Base-by-base conservation (phyloP, 1,140 invertebrate genomes). In the Ostrea edulis region DNA sequence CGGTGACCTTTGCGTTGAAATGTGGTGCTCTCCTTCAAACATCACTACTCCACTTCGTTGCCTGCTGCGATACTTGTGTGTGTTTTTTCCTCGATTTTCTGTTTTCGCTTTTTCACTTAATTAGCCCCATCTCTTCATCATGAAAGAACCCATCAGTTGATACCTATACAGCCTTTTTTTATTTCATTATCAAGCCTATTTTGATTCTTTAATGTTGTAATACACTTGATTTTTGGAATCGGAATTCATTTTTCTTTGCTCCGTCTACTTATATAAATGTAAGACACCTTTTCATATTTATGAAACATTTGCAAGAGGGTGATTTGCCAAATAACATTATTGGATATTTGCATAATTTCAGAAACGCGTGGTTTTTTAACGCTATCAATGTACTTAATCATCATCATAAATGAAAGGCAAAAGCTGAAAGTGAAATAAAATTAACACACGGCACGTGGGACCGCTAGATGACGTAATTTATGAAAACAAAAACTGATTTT, bases 171-270 rank as follows among this genome's bases (percentile, higher is more conserved):
- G 29, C 68, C n/a, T 62, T 77, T 35, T 25, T 29, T 29, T 77
- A 77, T 77, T 77, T 77, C 68, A 77, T 77, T 77, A 77, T 58
- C 17, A 62, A 62, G 14, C 17, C 55, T 62, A 62, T 62, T 62
- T n/a, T 62, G 55, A 62, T 62, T 62, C 55, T 17, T 62, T 62
- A 62, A 62, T 62, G 55, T 62, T 62, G 55, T 62, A n/a, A 62
- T 62, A 62, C 8, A 20, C 55, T 20, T 7, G 55, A 62, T n/a
- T n/a, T 17, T 20, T 62, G 55, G 55, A 62, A 20, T 20, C n/a
- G 55, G 17, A 17, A 17, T 17, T 44, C 35, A 14, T 20, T 62
- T 62, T 62, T 62, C 55, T 62, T 62, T 17, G 55, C 17, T 62
- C n/a, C 17, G n/a, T 62, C 7, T 62, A 62, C 55, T 62, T 62